Evolutionary conservation across 2,113 vertebrate species (phyloP), one percentile per base, ranked within the genome.

Genomic region (Eidolon helvum): DNA sequence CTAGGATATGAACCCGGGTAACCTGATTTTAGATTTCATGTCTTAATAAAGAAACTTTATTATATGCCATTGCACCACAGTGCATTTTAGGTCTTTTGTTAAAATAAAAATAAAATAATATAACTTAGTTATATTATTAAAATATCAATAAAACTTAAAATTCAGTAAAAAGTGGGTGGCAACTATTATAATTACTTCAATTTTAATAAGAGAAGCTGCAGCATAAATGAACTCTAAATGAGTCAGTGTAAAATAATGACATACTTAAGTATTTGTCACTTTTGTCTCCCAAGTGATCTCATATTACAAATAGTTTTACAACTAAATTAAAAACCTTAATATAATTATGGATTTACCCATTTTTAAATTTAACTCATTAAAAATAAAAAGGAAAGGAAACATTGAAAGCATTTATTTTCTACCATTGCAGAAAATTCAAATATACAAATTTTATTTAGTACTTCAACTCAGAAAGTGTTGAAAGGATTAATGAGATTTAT

Each of bases 331-430:
- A 95, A 85, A 66, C 28, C 24, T 87, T 65, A 79, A n/a, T 30
- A 4, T 33, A 83, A 18, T 74, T 94, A 48, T 50, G 16, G 19
- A 26, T 83, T 68, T 82, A 55, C 59, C 61, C 71, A 63, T 59
- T 89, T 92, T 90, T n/a, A 78, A 87, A 50, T 94, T 83, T 72
- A 94, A 82, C 63, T 71, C 35, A 77, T 22, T 93, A 35, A 74
- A 87, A 87, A 84, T 57, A 28, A 30, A 69, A 90, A 80, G 30
- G 40, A 43, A 80, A 95, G 75, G 84, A 93, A 63, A 69, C 19
- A 78, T 40, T 55, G 38, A 59, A 50, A 61, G 18, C 14, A 35
- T 68, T 53, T 79, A 78, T 82, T 72, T 87, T 59, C 74, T 72
- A 78, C 0, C 30, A 2, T 87, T 45, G 5, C 57, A 94, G 40